Evolutionary conservation across 2,888 invertebrate genomes (phyloP).

Genomic region (Agriopis marginaria): DNA sequence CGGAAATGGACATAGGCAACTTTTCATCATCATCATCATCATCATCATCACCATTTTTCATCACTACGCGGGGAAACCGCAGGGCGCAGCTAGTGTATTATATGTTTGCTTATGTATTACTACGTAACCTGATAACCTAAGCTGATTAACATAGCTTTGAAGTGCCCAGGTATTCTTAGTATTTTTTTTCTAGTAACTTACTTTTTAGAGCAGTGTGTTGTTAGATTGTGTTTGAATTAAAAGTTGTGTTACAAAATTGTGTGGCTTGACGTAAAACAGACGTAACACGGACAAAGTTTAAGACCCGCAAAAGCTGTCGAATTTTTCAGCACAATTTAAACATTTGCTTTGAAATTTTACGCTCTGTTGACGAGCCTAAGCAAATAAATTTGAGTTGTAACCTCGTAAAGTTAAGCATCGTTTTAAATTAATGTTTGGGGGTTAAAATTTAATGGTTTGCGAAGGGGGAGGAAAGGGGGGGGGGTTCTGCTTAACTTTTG

Average conservation of each 20-base stretch:
- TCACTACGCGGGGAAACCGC: too few relatives aligned
- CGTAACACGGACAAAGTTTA: slow-evolving; percentile 8
- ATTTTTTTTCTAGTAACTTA: too few relatives aligned
- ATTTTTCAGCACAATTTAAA: slow-evolving; percentile 29
- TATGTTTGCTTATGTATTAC: too few relatives aligned
- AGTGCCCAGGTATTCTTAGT: too few relatives aligned
- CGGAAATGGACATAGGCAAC: too few relatives aligned
- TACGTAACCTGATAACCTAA: too few relatives aligned
- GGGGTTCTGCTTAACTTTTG: slow-evolving; percentile 38
- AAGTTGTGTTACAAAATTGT: neutral
- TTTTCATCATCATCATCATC: too few relatives aligned
- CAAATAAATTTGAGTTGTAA: slow-evolving; percentile 60
- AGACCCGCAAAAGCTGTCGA: slow-evolving; percentile 15
- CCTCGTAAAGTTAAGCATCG: slow-evolving; percentile 54
- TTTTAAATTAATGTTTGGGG: slow-evolving; percentile 51
- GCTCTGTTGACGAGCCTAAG: slow-evolving; percentile 53
- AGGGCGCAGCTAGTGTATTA: too few relatives aligned
- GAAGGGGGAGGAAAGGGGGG: slow-evolving; percentile 9
- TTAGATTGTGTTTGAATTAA: neutral
- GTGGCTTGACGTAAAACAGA: neutral
- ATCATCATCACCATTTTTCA: too few relatives aligned
- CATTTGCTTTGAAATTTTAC: slow-evolving; percentile 48
- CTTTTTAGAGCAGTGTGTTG: too few relatives aligned
- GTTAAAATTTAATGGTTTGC: slow-evolving; percentile 46
- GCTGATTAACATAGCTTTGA: too few relatives aligned